Base-by-base conservation (phyloP, 2,797 vertebrate genomes). In the Alfaro cultratus region DNA sequence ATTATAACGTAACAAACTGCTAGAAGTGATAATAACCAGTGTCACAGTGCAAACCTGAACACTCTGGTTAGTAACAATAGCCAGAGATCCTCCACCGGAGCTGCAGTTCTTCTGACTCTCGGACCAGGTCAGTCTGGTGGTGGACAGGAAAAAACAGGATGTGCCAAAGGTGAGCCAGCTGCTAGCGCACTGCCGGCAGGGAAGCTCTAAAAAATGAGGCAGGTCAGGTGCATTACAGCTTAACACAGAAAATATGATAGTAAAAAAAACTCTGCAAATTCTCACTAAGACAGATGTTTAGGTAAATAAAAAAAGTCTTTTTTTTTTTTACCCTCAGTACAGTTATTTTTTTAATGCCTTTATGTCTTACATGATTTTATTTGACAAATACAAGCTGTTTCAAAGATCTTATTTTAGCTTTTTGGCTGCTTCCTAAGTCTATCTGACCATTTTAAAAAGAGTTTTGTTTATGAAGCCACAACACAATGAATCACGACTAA, bases 91-190 rank as follows among this genome's bases (percentile, higher is more conserved):
- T 36, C 93, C 94, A 39, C 29, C 75, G 0, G 29, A 16, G 46
- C 70, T 78, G 81, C 96, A 96, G 67, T 91, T 79, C 16, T 3
- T 67, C 74, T 90, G 82, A 86, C 95, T 94, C 21, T 86, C 1
- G 0, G 74, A 62, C 96, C 96, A 96, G 23, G 0, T 86, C 57
- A 85, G 77, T 43, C 91, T 83, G 21, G 26, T 1, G 1, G 68
- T 85, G 45, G 96, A 95, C 53, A 95, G 73, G 80, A 85, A 91
- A 76, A 89, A 96, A 76, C 96, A 96, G 0, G 81, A 89, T 1
- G 10, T 29, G 16, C 80, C 85, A 1, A 90, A 87, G 12, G 26
- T 21, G 75, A 87, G 0, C 96, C 95, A 96, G 0, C 86, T 91
- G 0, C 73, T 2, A 1, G 77, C 55, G 64, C 95, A 96, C 31